Percentiles rank a stretch among this genome's conserved stretches.
These are phyloP conservation scores for Dascillus cervinus DNA, from an alignment of 2,888 invertebrate species.

Conservation along the genomic window DNA sequence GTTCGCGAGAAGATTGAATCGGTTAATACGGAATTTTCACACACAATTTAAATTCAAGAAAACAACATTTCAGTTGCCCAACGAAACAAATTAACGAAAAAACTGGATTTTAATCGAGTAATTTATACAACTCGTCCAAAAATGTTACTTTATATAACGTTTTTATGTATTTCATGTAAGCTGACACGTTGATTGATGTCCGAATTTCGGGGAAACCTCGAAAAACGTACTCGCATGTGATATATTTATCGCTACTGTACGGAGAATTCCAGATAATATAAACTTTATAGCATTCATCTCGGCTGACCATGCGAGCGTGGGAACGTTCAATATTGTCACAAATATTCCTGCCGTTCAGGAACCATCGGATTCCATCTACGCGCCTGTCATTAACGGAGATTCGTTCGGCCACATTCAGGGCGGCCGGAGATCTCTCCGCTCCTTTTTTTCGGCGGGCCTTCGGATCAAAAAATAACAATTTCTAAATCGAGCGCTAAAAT, in stretches of 20 bases:
- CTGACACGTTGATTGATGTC: slow-evolving; percentile 22
- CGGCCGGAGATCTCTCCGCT: slow-evolving; percentile 7
- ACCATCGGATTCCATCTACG: slow-evolving; percentile 37
- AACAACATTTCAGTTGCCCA: slow-evolving; percentile 15
- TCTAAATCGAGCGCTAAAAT: too few species aligned
- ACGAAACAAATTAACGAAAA: slow-evolving; percentile 14
- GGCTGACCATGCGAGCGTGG: slow-evolving; percentile 41
- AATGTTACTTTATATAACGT: slow-evolving; percentile 15
- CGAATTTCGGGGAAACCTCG: slow-evolving; percentile 24
- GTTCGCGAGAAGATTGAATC: slow-evolving; percentile 11
- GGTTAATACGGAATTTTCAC: slow-evolving; percentile 14
- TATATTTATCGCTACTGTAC: slow-evolving; percentile 32
- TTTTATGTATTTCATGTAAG: slow-evolving; percentile 16
- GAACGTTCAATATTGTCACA: slow-evolving; percentile 51
- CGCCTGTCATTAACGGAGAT: slow-evolving; percentile 31
- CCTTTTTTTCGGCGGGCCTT: too few species aligned
- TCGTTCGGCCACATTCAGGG: slow-evolving; percentile 21
- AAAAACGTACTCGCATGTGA: slow-evolving; percentile 30
- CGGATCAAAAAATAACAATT: too few species aligned
- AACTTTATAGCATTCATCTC: slow-evolving; percentile 22
- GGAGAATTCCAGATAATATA: slow-evolving; percentile 21
- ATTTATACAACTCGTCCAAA: slow-evolving; percentile 15
- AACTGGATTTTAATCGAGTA: slow-evolving; percentile 16
- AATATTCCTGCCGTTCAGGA: slow-evolving; percentile 34
- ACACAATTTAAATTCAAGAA: slow-evolving; percentile 11